Evolutionary conservation across 1,140 invertebrate species (phyloP).

Genomic region (Heliconius eleuchia): DNA sequence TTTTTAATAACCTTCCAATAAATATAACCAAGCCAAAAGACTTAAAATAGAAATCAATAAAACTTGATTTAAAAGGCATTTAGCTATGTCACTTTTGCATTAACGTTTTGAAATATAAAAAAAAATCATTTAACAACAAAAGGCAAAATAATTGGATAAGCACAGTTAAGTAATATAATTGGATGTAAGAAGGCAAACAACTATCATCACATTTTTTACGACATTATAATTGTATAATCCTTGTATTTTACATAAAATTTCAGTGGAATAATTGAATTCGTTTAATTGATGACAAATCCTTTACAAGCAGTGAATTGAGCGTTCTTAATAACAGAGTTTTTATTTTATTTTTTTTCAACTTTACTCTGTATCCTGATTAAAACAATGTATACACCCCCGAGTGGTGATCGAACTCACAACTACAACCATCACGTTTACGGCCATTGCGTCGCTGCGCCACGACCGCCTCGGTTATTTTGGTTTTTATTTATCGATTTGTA

Average conservation of each 20-base stretch:
- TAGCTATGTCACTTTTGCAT: neutral
- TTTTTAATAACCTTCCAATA: too few relatives aligned
- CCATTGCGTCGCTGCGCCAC: too few relatives aligned
- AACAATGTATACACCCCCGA: too few relatives aligned
- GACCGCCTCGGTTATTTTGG: too few relatives aligned
- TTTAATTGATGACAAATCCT: slow-evolving; percentile 12
- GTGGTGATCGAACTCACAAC: too few relatives aligned
- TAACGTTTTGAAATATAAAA: neutral
- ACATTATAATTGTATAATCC: slow-evolving; percentile 5
- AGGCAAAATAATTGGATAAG: neutral
- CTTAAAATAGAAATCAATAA: neutral
- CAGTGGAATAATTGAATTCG: slow-evolving; percentile 8
- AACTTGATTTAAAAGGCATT: neutral
- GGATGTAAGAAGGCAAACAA: slow-evolving; percentile 3
- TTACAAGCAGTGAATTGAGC: neutral
- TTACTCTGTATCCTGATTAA: too few relatives aligned
- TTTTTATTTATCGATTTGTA: too few relatives aligned
- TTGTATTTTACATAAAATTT: slow-evolving; percentile 9
- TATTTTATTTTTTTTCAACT: too few relatives aligned
- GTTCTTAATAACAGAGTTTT: too few relatives aligned
- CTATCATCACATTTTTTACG: slow-evolving; percentile 6
- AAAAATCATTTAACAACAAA: neutral
- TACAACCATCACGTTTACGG: too few relatives aligned
- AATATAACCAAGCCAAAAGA: too few relatives aligned
- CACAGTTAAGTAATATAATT: slow-evolving; percentile 2